Conservation (phyloP, 2,888 invertebrate genomes). For the Lymantria monacha region DNA sequence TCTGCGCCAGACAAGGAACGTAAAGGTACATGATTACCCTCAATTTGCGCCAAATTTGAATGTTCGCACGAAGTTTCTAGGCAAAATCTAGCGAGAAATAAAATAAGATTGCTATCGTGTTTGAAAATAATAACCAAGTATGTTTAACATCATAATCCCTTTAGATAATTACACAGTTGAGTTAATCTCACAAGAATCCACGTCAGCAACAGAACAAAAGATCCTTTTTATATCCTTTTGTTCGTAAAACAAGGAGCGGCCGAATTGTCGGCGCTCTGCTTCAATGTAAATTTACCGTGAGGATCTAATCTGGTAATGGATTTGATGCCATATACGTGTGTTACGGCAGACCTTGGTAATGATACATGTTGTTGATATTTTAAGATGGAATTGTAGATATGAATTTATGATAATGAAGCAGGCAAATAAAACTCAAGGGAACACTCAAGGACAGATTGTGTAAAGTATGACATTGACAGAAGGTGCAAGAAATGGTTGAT, state of each 20-base stretch:
- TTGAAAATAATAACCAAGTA: not conserved
- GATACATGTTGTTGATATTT: no score
- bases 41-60: no score
- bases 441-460: no score
- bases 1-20: no score
- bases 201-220: constrained; percentile 18
- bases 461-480: no score
- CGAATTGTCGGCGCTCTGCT: constrained; percentile 16
- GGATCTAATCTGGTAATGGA: constrained; percentile 2
- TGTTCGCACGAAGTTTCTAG: no score
- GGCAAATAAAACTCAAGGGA: no score
- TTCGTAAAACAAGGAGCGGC: constrained; percentile 23
- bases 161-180: constrained; percentile 2
- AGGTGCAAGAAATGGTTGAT: no score
- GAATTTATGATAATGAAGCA: no score
- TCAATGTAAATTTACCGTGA: constrained; percentile 13
- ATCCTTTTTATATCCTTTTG: constrained; percentile 23
- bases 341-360: not conserved
- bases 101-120: not conserved
- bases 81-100: no score
- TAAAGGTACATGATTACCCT: no score
- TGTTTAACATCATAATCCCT: constrained; percentile 3
- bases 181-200: constrained; percentile 11
- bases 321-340: not conserved
- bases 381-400: no score